These are phyloP conservation scores for Collichthys lucidus DNA, from an alignment of 2,113 vertebrate genomes.

Conservation along the genomic window DNA sequence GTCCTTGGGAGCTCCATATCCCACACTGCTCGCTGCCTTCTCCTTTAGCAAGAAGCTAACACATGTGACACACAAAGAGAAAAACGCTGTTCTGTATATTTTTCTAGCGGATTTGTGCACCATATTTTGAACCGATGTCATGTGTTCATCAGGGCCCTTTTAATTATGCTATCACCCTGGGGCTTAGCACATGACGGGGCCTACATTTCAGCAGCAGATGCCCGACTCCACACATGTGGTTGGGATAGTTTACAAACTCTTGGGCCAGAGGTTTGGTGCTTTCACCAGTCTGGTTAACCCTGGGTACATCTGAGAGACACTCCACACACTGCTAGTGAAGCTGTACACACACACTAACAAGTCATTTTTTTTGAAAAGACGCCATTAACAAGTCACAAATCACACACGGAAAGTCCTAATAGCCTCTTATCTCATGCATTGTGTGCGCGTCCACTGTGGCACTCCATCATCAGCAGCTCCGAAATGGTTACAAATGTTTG, in stretches of 20 bases:
- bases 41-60: constrained; percentile 43
- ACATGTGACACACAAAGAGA: constrained; percentile 20
- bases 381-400: constrained; percentile 15
- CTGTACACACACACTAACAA: constrained; percentile 31
- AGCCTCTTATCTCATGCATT: neutral
- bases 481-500: constrained; percentile 30
- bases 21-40: constrained; percentile 50
- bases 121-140: constrained; percentile 56
- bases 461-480: neutral
- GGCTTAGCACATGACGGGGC: constrained; percentile 55
- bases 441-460: neutral
- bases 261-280: constrained; percentile 77
- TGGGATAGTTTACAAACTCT: constrained; percentile 82
- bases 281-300: constrained; percentile 76
- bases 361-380: constrained; percentile 12
- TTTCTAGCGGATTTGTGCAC: constrained; percentile 56
- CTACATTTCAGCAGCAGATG: constrained; percentile 57
- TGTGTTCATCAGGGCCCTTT: constrained; percentile 59
- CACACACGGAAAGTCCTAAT: neutral
- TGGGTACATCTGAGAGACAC: constrained; percentile 53
- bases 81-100: constrained; percentile 37
- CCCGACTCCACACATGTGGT: constrained; percentile 70
- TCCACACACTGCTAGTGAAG: constrained; percentile 29
- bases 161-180: constrained; percentile 64
- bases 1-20: constrained; percentile 65